A percentile compares a stretch with the other conserved stretches of the same genome.
These are phyloP conservation scores for Sebastes cheni DNA, from an alignment of 2,797 vertebrate species.

Conservation along the genomic window DNA sequence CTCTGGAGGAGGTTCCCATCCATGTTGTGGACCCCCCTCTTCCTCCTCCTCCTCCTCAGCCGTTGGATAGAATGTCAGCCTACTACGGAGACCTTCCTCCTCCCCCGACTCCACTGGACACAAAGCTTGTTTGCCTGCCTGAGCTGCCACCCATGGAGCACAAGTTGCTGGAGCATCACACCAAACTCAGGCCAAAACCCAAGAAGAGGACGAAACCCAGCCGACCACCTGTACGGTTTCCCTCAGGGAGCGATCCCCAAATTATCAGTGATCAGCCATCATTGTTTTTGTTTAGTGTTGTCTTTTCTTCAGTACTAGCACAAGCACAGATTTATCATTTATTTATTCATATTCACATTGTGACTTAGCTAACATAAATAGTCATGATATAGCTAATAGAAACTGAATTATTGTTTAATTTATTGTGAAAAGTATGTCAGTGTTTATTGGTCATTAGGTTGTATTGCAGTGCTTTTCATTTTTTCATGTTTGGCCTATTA, in stretches of 20 bases:
- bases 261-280: not conserved
- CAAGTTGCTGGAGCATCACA: constrained; percentile 88
- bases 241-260: not conserved
- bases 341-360: not conserved
- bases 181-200: constrained; percentile 91
- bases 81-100: constrained; percentile 85
- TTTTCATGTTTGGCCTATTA: too few relatives aligned
- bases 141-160: constrained; percentile 88
- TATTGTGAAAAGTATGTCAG: not conserved
- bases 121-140: constrained; percentile 74
- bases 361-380: not conserved
- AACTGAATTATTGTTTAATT: not conserved
- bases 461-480: not conserved
- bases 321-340: not conserved
- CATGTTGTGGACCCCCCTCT: constrained; percentile 89
- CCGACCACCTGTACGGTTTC: constrained; percentile 82
- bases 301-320: not conserved
- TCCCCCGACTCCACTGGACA: constrained; percentile 63
- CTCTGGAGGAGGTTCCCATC: constrained; percentile 93
- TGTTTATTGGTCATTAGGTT: not conserved
- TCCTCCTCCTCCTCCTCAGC: constrained; percentile 41
- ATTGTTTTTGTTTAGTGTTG: not conserved
- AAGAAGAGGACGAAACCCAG: constrained; percentile 89
- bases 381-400: too few relatives aligned
- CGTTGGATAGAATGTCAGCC: constrained; percentile 77